Base-by-base conservation (phyloP, 2,113 vertebrate genomes). In the Anas platyrhynchos region DNA sequence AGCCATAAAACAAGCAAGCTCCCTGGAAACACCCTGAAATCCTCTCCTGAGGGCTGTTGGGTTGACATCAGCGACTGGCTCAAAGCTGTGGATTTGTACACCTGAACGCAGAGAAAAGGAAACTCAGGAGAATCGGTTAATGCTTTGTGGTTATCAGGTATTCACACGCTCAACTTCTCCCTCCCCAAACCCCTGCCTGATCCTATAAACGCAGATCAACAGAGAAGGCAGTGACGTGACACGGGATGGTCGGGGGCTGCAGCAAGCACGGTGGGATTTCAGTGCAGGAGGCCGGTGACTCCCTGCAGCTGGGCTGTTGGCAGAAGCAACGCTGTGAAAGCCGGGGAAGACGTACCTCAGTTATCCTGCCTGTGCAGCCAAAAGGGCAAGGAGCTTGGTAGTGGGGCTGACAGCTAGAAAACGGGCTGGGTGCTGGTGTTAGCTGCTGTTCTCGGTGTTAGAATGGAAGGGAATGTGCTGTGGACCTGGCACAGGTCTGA, bases 1-100 rank as follows among this genome's bases (percentile, higher is more conserved):
- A 58, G 6, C 32, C 0, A 0, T 17, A 43, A 36, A 25, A 63
- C 1, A 50, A 76, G 21, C 12, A 72, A 46, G 32, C 9, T 92
- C 36, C 27, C 63, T 56, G 5, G 26, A 82, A 46, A 10, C 63
- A 29, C 5, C 5, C n/a, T 26, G 21, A 11, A 25, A 14, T 41
- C 20, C 46, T 77, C 58, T 81, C 17, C 22, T 15, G 41, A 68
- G 27, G 41, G 58, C 17, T 58, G 41, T 46, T 58, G 34, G 46
- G 34, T 73, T 61, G 62, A 34, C 25, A 31, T 15, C 12, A 7
- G 13, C 43, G 55, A 34, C 55, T 1, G 1, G 6, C 26, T 32
- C 46, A 44, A 78, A 44, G 36, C 8, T 26, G 32, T 78, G 55
- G 36, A 36, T 54, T 44, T 50, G 54, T 29, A 59, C 54, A 76